Conservation (phyloP, 30 jellyfish, hydroid and myxozoan species). For the Chironex yamaguchii region DNA sequence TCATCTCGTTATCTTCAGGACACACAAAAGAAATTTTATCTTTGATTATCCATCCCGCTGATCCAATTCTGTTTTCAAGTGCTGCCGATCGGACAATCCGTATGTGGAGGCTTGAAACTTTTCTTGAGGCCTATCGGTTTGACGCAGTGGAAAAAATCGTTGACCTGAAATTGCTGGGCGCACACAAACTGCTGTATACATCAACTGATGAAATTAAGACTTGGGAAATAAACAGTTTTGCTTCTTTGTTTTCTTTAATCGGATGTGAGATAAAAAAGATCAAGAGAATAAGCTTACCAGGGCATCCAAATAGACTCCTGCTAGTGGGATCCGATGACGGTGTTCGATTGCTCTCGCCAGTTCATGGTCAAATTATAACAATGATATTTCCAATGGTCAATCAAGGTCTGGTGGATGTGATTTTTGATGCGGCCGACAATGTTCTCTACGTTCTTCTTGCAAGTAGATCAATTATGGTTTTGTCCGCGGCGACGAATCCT, state of each 20-base stretch:
- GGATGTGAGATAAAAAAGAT: conserved; percentile 67
- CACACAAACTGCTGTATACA: conserved; percentile 63
- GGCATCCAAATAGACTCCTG: conserved; percentile 67
- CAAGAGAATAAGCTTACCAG: conserved; percentile 13
- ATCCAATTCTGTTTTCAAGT: conserved; percentile 78
- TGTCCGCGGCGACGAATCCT: conserved; percentile 85
- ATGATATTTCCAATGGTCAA: conserved; percentile 81
- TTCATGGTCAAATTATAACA: conserved; percentile 80
- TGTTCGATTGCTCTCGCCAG: conserved; percentile 91
- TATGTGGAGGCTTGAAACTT: conserved; percentile 92
- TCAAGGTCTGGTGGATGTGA: conserved; percentile 46
- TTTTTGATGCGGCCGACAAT: conserved; percentile 62
- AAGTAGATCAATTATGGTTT: conserved; percentile 76
- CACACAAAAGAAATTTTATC: conserved; percentile 62
- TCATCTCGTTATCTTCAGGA: too few relatives aligned
- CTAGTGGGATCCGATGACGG: conserved; percentile 83
- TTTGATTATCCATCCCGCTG: conserved; percentile 60
- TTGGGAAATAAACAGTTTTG: conserved; percentile 74
- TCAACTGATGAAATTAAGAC: conserved; percentile 36
- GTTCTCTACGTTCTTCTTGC: conserved; percentile 57
- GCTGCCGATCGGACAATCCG: conserved; percentile 89
- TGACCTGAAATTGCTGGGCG: conserved; percentile 23
- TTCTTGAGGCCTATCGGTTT: conserved; percentile 81
- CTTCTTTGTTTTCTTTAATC: conserved; percentile 68
- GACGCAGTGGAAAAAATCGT: conserved; percentile 70